Percentiles rank a stretch among this genome's conserved stretches.
These are phyloP conservation scores for Fragum sueziense DNA, from an alignment of 2,888 invertebrate genomes.

Conservation along the genomic window DNA sequence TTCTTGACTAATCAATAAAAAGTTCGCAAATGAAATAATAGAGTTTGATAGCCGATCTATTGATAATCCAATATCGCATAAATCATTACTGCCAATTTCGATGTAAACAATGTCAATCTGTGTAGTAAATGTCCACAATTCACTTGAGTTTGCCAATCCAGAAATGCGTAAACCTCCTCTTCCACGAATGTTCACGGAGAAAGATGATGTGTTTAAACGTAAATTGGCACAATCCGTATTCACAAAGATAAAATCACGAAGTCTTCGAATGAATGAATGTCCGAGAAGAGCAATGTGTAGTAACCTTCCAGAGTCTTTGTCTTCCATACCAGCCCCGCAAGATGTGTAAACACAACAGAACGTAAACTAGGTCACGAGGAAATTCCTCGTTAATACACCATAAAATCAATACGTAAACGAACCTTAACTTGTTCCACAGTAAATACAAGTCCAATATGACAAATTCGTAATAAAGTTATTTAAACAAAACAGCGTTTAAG, in stretches of 20 bases:
- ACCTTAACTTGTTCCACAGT: too few relatives aligned
- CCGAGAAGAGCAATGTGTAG: neutral
- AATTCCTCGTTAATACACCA: too few relatives aligned
- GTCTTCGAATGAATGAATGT: neutral
- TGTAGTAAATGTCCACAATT: neutral
- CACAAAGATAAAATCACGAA: neutral
- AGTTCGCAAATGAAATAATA: neutral
- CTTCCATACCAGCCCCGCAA: too few relatives aligned
- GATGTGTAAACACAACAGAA: too few relatives aligned
- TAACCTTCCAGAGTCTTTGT: too few relatives aligned
- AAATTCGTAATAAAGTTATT: too few relatives aligned
- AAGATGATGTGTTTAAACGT: neutral
- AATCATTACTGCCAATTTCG: constrained; percentile 4
- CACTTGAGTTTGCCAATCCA: neutral
- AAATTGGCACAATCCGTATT: neutral
- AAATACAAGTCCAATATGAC: too few relatives aligned
- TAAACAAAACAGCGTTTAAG: too few relatives aligned
- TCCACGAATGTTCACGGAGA: neutral
- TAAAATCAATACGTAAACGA: too few relatives aligned
- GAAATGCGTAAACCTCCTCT: neutral
- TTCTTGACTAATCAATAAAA: neutral
- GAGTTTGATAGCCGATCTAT: neutral
- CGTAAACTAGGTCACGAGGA: too few relatives aligned
- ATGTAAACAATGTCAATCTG: constrained; percentile 2
- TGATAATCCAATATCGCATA: neutral